Evolutionary conservation across 2,113 vertebrate species (phyloP), one percentile per base, ranked within the genome.

Genomic region (Egretta garzetta): DNA sequence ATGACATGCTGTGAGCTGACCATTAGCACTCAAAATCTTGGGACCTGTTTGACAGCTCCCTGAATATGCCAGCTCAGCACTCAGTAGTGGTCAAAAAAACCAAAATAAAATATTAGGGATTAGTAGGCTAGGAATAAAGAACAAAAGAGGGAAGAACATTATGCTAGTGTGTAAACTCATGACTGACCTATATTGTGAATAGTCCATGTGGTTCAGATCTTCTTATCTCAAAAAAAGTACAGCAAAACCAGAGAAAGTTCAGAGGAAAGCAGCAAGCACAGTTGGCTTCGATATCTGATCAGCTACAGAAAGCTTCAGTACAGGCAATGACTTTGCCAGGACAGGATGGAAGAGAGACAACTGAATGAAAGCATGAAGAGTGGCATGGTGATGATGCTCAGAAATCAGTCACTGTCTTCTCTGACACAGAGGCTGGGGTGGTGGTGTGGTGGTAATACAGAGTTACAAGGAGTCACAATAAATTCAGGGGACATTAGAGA

Each of bases 401-500:
- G 41, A 26, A 86, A 90, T 30, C 21, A 53, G 12, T n/a, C 35
- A 0, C 17, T 37, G 20, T 43, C 26, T 76, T 74, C 74, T 86
- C 21, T 47, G 50, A 9, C 8, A 45, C 28, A 62, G 45, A n/a
- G 24, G 4, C 35, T 55, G 26, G 6, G 10, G 6, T 5, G 1
- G 1, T 1, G 4, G 1, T 12, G 26, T 8, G 14, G 7, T 30
- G 8, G 45, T 66, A 50, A 55, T 23, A 45, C 4, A 32, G 71
- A 73, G n/a, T 45, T 88, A 64, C 10, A 67, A 59, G 55, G 60
- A 67, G 16, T 9, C 59, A 33, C 28, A 20, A 2, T 24, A 24
- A 60, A 6, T 58, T 86, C 45, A 83, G 32, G 26, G n/a, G 14
- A 50, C 27, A 14, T 1, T 55, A 24, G 16, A 83, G 55, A 90